Evolutionary conservation across 2,797 vertebrate genomes (phyloP), one percentile per base, ranked within the genome.

Genomic region (Calcarius lapponicus): DNA sequence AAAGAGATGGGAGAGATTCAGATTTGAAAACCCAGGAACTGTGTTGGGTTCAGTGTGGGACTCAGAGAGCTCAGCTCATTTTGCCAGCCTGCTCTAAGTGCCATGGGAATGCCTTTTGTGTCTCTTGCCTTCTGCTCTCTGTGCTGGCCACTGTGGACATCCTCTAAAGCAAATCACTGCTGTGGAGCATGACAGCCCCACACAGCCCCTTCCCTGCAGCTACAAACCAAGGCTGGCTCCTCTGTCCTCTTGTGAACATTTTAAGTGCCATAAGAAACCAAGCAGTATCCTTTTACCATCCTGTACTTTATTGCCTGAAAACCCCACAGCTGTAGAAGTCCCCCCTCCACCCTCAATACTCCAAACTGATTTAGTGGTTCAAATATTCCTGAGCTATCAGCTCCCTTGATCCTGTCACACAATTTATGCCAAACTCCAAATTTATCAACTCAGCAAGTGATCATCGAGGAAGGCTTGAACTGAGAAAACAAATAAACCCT

Each of bases 401-500:
- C 25, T 42, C 11, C 40, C 65, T 69, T n/a, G 28, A 15, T 90
- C 45, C 89, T 92, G 36, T 15, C 58, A 65, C 32, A 58, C 70
- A 76, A 66, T 79, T 88, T 48, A 62, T 84, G 62, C 80, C 92
- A 79, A 88, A 66, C 58, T 93, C 58, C 70, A 92, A 40, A n/a
- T n/a, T n/a, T n/a, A n/a, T n/a, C n/a, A n/a, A n/a, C n/a, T 76
- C 71, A 79, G 56, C 43, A 86, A 85, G 40, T n/a, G 67, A 93
- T 96, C 80, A 50, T 42, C 7, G 60, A 76, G 60, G 25, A 80
- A 88, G 74, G 53, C 57, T 96, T 90, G 70, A 90, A 54, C 78
- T n/a, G 43, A 67, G 88, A 93, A 94, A 91, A 81, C 80, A 95
- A 92, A 94, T 83, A 96, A 94, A 88, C 76, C 71, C 54, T 76